phyloP scores from a whole-genome alignment of 2,113 vertebrate species.

The Tympanuchus pallidicinctus region DNA sequence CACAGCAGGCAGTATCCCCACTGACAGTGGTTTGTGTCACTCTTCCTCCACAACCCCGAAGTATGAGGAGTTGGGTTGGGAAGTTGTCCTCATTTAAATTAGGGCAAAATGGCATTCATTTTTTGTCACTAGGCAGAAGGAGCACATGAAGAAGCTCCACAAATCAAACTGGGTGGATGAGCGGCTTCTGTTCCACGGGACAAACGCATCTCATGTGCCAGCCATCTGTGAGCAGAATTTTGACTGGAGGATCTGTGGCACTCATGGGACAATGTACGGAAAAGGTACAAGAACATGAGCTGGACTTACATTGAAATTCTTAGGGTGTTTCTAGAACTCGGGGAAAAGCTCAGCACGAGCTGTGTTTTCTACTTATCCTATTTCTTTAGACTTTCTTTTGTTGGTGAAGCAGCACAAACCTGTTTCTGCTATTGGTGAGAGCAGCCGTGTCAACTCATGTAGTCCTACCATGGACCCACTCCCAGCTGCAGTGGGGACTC shows the following conservation, averaged over 20 bases:
- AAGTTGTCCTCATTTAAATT: constrained; percentile 26
- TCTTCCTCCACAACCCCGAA: not conserved
- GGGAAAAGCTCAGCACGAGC: not conserved
- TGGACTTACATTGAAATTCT: not conserved
- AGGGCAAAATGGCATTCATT: not conserved
- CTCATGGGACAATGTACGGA: constrained; percentile 86
- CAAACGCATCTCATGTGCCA: constrained; percentile 57
- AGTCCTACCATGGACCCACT: not conserved
- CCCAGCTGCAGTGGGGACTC: not conserved
- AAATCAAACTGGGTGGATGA: constrained; percentile 69
- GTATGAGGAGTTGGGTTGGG: not conserved
- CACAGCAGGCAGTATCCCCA: not conserved
- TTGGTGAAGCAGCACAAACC: not conserved
- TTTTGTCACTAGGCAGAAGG: constrained; percentile 83
- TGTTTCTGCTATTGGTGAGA: not conserved
- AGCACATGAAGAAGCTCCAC: constrained; percentile 85
- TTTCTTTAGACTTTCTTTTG: not conserved
- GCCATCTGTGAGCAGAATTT: constrained; percentile 90
- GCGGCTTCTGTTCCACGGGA: constrained; percentile 90
- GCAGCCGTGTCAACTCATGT: not conserved
- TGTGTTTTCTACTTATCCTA: not conserved
- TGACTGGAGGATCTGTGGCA: constrained; percentile 92
- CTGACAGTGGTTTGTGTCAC: not conserved
- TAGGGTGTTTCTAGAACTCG: not conserved
- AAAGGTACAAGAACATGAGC: constrained; percentile 80